These are phyloP conservation scores for Danio jaintianensis DNA, from an alignment of 2,797 vertebrate species.

Conservation along the genomic window DNA sequence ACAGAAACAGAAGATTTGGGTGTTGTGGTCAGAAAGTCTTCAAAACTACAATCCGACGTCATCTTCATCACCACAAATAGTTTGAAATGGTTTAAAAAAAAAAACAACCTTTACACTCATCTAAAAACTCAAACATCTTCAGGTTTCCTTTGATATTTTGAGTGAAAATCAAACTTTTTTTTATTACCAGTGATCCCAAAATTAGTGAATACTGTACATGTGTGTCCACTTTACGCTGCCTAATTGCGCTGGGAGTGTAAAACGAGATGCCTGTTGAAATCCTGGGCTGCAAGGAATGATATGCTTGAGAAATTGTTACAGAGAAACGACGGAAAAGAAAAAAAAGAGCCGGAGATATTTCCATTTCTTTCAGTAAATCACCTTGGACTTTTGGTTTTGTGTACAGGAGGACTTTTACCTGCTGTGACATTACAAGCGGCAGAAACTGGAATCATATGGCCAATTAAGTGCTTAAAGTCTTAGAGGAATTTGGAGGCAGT, in stretches of 20 bases:
- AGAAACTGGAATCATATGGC: conserved; percentile 66
- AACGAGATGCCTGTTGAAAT: conserved; percentile 37
- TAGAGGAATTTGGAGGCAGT: conserved; percentile 75
- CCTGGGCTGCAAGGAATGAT: conserved; percentile 31
- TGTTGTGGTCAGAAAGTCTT: too few species aligned
- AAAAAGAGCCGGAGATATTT: conserved; percentile 61
- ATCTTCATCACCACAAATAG: too few species aligned
- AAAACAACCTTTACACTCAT: too few species aligned
- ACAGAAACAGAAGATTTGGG: too few species aligned
- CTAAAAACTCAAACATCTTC: too few species aligned
- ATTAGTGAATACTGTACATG: background rate
- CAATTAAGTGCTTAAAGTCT: conserved; percentile 76
- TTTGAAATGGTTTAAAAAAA: too few species aligned
- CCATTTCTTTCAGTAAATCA: conserved; percentile 35
- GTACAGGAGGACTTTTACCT: conserved; percentile 36
- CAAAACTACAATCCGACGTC: too few species aligned
- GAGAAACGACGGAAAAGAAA: conserved; percentile 10
- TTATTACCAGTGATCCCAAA: background rate
- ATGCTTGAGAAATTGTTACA: conserved; percentile 30
- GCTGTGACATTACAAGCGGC: conserved; percentile 59
- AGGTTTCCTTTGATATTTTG: too few species aligned
- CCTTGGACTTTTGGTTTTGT: conserved; percentile 44
- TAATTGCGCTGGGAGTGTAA: conserved; percentile 34
- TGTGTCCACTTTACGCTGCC: conserved; percentile 23
- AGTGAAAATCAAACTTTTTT: too few species aligned